Percentiles rank a stretch among this genome's conserved stretches.
These are phyloP conservation scores for Euura lappo DNA, from an alignment of 1,140 invertebrate species.

Conservation along the genomic window DNA sequence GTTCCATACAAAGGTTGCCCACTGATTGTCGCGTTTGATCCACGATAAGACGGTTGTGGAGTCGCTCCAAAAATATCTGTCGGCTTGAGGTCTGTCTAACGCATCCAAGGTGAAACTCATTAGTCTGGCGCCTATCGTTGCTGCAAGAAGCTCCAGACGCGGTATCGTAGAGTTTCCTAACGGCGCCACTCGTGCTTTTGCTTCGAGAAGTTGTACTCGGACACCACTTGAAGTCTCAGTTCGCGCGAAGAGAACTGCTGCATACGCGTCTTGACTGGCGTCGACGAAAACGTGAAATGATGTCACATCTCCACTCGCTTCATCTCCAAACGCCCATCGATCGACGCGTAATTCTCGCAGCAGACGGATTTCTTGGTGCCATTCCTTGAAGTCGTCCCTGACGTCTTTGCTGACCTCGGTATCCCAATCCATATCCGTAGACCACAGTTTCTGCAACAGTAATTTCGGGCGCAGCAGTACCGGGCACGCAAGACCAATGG, in stretches of 20 bases:
- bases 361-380: conserved; percentile 11
- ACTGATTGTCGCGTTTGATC: conserved; percentile 25
- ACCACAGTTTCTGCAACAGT: conserved; percentile 28
- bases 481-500: too few species aligned
- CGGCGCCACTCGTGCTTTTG: conserved; percentile 54
- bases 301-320: neutral
- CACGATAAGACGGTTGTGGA: conserved; percentile 33
- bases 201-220: conserved; percentile 32
- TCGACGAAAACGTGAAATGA: conserved; percentile 41
- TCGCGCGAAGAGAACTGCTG: conserved; percentile 34
- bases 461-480: too few species aligned
- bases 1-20: conserved; percentile 34
- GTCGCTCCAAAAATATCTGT: conserved; percentile 23
- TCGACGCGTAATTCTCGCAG: conserved; percentile 13
- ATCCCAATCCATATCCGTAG: conserved; percentile 35
- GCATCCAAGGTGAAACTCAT: conserved; percentile 33
- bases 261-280: conserved; percentile 36
- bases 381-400: conserved; percentile 10
- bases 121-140: conserved; percentile 47
- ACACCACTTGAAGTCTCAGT: neutral
- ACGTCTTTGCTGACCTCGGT: conserved; percentile 14
- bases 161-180: conserved; percentile 54
- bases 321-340: conserved; percentile 16
- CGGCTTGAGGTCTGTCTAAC: conserved; percentile 22
- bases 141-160: conserved; percentile 56